Conservation (phyloP, 2,797 vertebrate genomes). For the Mormyrus proboscirostris region DNA sequence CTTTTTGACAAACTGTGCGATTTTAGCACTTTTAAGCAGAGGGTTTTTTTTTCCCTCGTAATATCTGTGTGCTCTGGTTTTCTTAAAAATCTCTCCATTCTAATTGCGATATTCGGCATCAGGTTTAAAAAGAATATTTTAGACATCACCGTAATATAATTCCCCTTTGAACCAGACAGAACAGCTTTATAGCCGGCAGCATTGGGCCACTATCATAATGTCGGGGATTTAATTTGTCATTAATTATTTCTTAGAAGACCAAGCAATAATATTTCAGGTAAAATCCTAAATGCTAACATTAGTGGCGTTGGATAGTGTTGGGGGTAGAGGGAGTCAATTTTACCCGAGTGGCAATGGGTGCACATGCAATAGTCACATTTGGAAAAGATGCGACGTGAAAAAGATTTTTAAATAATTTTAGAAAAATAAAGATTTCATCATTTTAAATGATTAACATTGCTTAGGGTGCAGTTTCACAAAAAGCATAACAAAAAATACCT, state of each 20-base stretch:
- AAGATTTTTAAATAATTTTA: background rate
- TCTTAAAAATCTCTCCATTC: background rate
- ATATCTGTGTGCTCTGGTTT: background rate
- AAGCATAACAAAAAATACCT: background rate
- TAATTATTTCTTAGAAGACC: too few species aligned
- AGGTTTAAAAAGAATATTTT: background rate
- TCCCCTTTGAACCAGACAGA: background rate
- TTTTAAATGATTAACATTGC: background rate
- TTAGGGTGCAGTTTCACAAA: background rate
- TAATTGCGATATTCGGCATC: background rate
- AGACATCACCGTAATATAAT: background rate
- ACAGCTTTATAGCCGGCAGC: background rate
- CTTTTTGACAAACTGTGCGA: background rate
- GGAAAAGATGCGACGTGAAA: background rate
- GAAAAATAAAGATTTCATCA: background rate
- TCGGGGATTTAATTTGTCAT: background rate
- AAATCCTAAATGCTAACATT: background rate
- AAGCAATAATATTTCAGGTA: background rate
- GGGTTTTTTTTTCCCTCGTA: background rate
- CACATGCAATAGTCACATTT: background rate
- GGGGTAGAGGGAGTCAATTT: background rate
- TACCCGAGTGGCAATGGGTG: background rate
- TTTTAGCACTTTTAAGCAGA: background rate
- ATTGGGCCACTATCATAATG: background rate
- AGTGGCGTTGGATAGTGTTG: background rate